A percentile compares a stretch with the other conserved stretches of the same genome.
Evolutionary conservation across 2,113 vertebrate species (phyloP).

Genomic region (Siphamia tubifer): DNA sequence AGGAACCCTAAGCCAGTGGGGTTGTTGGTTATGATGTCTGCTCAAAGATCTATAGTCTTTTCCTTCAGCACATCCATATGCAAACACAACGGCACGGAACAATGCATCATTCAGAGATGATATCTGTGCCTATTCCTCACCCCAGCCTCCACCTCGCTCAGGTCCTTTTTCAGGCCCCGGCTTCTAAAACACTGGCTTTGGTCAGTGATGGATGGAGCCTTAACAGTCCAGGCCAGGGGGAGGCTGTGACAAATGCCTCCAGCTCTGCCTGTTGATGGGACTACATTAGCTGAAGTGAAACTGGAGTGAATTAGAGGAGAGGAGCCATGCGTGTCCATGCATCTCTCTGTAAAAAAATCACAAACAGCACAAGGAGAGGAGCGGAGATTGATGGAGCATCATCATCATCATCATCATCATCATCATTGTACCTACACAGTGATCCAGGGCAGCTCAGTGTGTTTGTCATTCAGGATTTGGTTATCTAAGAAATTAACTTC

Average conservation of each 20-base stretch:
- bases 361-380: slow-evolving; percentile 5
- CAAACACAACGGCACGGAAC: slow-evolving; percentile 23
- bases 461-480: not conserved
- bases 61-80: slow-evolving; percentile 37
- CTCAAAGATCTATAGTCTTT: slow-evolving; percentile 47
- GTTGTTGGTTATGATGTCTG: slow-evolving; percentile 9
- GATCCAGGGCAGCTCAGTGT: not conserved
- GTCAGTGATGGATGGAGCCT: slow-evolving; percentile 54
- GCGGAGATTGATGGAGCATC: slow-evolving; percentile 10
- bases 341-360: slow-evolving; percentile 29
- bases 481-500: not conserved
- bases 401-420: not conserved
- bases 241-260: slow-evolving; percentile 52
- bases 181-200: slow-evolving; percentile 18
- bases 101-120: slow-evolving; percentile 39
- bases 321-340: slow-evolving; percentile 39
- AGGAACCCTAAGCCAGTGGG: not conserved
- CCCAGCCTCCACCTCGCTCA: not conserved
- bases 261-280: slow-evolving; percentile 42
- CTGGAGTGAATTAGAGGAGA: slow-evolving; percentile 54
- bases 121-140: not conserved
- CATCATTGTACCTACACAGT: not conserved
- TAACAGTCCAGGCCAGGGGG: slow-evolving; percentile 16
- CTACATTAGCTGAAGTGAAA: slow-evolving; percentile 46
- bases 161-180: slow-evolving; percentile 7